These are phyloP conservation scores for Agrypnus murinus DNA, from an alignment of 2,888 invertebrate species.

Conservation along the genomic window DNA sequence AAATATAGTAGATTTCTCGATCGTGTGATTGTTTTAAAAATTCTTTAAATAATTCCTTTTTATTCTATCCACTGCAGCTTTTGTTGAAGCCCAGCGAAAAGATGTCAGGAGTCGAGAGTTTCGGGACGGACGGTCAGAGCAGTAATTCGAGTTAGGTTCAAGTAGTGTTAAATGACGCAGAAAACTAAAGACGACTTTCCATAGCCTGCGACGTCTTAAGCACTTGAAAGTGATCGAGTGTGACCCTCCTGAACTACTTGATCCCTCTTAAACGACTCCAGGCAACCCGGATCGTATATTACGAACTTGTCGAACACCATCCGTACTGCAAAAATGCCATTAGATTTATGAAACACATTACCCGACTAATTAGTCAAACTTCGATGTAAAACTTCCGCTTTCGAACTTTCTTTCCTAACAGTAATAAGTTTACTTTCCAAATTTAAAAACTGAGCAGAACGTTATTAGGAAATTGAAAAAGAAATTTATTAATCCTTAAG, in stretches of 20 bases:
- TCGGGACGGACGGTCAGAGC: constrained; percentile 23
- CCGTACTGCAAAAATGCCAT: constrained; percentile 39
- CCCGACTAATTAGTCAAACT: constrained; percentile 41
- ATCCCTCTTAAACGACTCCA: constrained; percentile 45
- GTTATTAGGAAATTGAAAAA: constrained; percentile 44
- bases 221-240: constrained; percentile 44
- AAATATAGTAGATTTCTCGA: too few relatives aligned
- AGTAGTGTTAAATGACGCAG: constrained; percentile 43
- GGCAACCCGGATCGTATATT: constrained; percentile 41
- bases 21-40: neutral
- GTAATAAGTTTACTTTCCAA: constrained; percentile 40
- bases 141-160: constrained; percentile 39
- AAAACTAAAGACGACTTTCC: constrained; percentile 45
- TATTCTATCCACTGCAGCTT: constrained; percentile 16
- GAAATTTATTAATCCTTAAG: constrained; percentile 42
- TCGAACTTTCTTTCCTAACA: constrained; percentile 33
- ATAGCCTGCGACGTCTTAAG: constrained; percentile 42
- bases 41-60: neutral
- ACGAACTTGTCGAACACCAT: constrained; percentile 46
- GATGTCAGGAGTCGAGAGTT: constrained; percentile 27
- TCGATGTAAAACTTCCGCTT: constrained; percentile 34
- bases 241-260: constrained; percentile 45
- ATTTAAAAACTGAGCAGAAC: constrained; percentile 38
- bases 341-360: constrained; percentile 46
- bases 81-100: neutral